Base-by-base conservation (phyloP, 2,113 vertebrate genomes). In the Microtus oregoni region DNA sequence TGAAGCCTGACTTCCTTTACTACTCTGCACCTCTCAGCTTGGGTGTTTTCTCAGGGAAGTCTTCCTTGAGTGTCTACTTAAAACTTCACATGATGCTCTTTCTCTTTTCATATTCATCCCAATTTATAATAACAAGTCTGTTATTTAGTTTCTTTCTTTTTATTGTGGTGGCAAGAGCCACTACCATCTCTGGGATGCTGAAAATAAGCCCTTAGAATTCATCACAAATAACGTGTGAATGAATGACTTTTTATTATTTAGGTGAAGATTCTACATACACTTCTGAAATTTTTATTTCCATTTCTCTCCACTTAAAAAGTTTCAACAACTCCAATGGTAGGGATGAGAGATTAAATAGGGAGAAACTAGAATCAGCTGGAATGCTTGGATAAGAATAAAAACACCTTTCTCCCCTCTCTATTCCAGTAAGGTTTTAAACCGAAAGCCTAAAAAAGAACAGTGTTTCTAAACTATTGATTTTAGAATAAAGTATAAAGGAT, bases 401-500 rank as follows among this genome's bases (percentile, higher is more conserved):
- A 83, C 2, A 52, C 32, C 20, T 61, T 78, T 55, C 30, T 44
- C 28, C 87, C 10, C 14, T 68, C 50, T 87, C 8, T 91, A 68
- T 72, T 95, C 58, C 65, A 67, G 3, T 72, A 26, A 91, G 58
- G 44, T 75, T 52, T 73, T 79, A 63, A 78, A 11, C 7, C 8
- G 86, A 92, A 93, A 90, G 2, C 61, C 81, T 89, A 20, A 50
- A 90, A 96, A 95, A 35, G 20, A 55, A 65, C 52, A 73, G 32
- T 3, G 1, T 68, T 92, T 97, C 78, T 78, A 72, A 86, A 86
- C 35, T 95, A 97, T 91, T 96, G 92, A 95, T 94, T 94, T 92
- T 92, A 86, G 72, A 96, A 88, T 19, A 41, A 88, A 8, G 2
- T 68, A 52, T 90, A 86, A 97, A 88, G 81, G 44, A 86, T 81